Evolutionary conservation across 2,113 vertebrate species (phyloP).

Genomic region (Clarias macrocephalus): DNA sequence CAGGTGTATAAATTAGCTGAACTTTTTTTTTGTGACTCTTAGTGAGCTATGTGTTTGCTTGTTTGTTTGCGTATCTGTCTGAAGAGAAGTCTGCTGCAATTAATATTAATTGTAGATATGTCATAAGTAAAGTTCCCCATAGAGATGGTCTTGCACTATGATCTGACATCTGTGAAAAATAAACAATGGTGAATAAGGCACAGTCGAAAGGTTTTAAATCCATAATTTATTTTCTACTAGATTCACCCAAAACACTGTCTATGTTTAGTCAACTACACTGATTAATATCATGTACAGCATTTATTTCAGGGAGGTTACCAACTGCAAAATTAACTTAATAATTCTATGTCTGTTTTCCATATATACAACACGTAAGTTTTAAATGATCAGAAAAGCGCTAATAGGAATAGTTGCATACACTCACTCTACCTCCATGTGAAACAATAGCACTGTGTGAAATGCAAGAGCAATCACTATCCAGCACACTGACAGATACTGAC

Average conservation of each 20-base stretch:
- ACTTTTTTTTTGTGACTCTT: background rate
- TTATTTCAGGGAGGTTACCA: constrained; percentile 39
- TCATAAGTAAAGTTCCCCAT: background rate
- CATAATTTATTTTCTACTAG: background rate
- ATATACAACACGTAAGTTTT: background rate
- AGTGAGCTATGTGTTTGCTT: background rate
- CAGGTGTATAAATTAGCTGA: background rate
- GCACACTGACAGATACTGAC: constrained; percentile 64
- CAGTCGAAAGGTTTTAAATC: background rate
- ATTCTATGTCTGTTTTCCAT: background rate
- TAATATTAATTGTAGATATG: too few species aligned
- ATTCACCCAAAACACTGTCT: constrained; percentile 1
- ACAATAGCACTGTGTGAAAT: constrained; percentile 45
- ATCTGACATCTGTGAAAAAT: constrained; percentile 17
- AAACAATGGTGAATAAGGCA: constrained; percentile 1
- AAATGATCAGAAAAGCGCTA: background rate
- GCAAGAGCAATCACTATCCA: constrained; percentile 48
- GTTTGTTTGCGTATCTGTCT: background rate
- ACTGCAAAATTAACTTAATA: constrained; percentile 27
- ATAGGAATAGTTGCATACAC: constrained; percentile 42
- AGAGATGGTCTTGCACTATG: background rate
- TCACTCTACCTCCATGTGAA: constrained; percentile 47
- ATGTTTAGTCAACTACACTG: constrained; percentile 40
- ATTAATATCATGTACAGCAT: constrained; percentile 51
- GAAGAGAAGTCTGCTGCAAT: background rate